Base-by-base conservation (phyloP, 2,797 vertebrate species). In the Eulemur rubriventer region DNA sequence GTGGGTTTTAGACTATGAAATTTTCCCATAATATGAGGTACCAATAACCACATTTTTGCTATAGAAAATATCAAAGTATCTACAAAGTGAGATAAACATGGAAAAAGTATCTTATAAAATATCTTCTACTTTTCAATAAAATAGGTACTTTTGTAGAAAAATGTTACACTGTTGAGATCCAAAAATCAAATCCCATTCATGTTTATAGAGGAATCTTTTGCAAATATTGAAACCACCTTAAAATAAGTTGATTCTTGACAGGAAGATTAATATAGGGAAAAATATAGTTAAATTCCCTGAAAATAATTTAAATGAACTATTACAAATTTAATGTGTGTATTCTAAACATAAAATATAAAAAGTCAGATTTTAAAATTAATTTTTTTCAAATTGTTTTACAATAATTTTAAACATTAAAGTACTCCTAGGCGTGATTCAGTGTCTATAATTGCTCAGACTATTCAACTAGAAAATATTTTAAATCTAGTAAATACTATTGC, bases 21-120 rank as follows among this genome's bases (percentile, higher is more conserved):
- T 67, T 76, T 95, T 89, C 48, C 30, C 59, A 55, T 43, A 50
- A 13, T 35, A 70, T 84, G 57, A 90, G 48, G 9, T 52, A 87
- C 65, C 48, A 78, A 85, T 67, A 38, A 83, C 22, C 35, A 95
- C 57, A 89, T 82, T 93, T 95, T 96, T 91, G 52, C 43, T 89
- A 78, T 2, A 92, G 33, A 35, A 92, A 95, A 73, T 72, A 81
- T 59, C 8, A 67, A 78, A 83, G 28, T 72, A 86, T 38, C 28
- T 59, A 75, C 20, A 75, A 86, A 73, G 50, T 90, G 67, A 94
- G 65, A 65, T 57, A 89, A 93, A 96, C 33, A 86, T 2, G 79
- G 1, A 57, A 57, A 57, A 61, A n/a, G 22, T 26, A 52, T 55
- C 48, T 63, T 63, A 63, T 7, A n/a, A 94, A 76, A 14, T 59